These are phyloP conservation scores for Alethe diademata DNA, from an alignment of 2,113 vertebrate species.

Conservation along the genomic window DNA sequence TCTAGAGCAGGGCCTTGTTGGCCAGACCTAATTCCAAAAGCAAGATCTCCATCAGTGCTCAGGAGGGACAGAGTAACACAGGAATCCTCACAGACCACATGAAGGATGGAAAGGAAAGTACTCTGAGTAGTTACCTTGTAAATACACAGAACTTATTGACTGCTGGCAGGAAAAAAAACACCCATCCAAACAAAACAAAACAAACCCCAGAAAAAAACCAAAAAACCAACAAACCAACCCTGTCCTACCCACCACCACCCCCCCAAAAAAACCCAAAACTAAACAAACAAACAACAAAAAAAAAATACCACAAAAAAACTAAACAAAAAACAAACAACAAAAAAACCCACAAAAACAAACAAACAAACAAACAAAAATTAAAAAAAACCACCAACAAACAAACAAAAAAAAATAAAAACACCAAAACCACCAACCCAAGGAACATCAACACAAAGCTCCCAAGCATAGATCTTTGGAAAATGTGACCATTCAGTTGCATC, in stretches of 20 bases:
- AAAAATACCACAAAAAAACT: too few relatives aligned
- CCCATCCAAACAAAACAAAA: not conserved
- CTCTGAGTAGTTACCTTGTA: not conserved
- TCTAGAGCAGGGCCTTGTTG: not conserved
- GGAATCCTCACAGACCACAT: not conserved
- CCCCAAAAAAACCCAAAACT: fast-evolving
- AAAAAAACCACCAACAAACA: not conserved
- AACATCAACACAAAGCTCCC: not conserved
- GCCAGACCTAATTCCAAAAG: not conserved
- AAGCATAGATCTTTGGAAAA: not conserved
- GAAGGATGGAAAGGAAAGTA: not conserved
- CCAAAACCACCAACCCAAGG: not conserved
- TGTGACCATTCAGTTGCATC: not conserved
- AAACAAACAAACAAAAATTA: too few relatives aligned
- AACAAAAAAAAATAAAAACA: not conserved
- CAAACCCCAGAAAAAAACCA: not conserved
- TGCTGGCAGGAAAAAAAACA: not conserved
- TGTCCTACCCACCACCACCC: fast-evolving
- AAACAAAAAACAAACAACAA: not conserved
- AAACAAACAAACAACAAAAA: not conserved
- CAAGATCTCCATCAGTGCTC: not conserved
- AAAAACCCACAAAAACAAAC: too few relatives aligned
- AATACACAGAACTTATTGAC: not conserved
- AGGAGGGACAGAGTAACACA: not conserved
- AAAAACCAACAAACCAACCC: not conserved